Percentiles rank a stretch among this genome's conserved stretches.
phyloP scores from a whole-genome alignment of 2,113 vertebrate species.

The Gasterosteus nipponicus region DNA sequence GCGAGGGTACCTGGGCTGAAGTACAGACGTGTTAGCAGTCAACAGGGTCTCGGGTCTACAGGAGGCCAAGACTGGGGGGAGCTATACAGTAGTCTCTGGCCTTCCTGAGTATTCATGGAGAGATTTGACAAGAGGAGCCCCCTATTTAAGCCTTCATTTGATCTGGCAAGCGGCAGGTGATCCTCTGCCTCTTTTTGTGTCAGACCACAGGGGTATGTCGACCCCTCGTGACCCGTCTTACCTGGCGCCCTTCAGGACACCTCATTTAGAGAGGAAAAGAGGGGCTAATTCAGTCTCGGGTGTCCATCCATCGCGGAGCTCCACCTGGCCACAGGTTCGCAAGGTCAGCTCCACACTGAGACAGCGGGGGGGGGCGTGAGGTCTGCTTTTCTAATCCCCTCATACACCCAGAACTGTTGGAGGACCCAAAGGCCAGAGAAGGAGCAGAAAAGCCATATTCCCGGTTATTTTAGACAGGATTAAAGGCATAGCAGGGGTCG shows the following conservation, averaged over 20 bases:
- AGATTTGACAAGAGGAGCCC: constrained; percentile 75
- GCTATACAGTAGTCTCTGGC: constrained; percentile 67
- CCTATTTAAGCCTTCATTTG: constrained; percentile 78
- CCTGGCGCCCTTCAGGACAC: constrained; percentile 74
- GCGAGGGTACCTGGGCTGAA: constrained; percentile 69
- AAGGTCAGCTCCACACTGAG: constrained; percentile 68
- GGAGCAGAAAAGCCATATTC: constrained; percentile 65
- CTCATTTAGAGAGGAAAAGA: constrained; percentile 70
- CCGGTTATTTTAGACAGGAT: constrained; percentile 76
- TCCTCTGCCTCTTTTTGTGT: constrained; percentile 76
- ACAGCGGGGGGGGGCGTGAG: constrained; percentile 62
- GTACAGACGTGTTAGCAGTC: constrained; percentile 70
- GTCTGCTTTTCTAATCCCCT: constrained; percentile 73
- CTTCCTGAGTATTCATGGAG: constrained; percentile 79
- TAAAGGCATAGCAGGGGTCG: constrained; percentile 64
- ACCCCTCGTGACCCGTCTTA: constrained; percentile 72
- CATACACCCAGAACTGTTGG: constrained; percentile 61
- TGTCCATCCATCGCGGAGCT: constrained; percentile 63
- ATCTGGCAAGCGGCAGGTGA: constrained; percentile 80
- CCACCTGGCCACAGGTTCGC: constrained; percentile 72
- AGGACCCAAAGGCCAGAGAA: constrained; percentile 66
- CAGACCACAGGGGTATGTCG: constrained; percentile 69
- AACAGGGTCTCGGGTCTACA: constrained; percentile 67
- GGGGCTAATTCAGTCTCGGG: constrained; percentile 58
- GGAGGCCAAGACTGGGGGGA: constrained; percentile 64